Evolutionary conservation across 2,888 invertebrate genomes (phyloP).

Genomic region (Rhyacophila evoluta): DNA sequence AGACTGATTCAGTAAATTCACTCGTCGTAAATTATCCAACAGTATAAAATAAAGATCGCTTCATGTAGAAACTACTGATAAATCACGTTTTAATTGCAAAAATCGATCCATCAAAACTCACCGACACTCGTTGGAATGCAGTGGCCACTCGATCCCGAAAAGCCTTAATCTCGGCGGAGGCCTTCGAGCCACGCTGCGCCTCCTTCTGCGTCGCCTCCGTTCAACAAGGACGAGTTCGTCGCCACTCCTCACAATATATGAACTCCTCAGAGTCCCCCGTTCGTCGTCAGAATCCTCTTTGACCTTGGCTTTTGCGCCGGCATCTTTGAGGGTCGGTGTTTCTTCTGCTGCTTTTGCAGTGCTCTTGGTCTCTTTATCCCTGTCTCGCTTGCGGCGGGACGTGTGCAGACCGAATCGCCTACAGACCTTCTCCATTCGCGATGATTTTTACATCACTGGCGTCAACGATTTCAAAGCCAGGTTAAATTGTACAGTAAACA

Average conservation of each 20-base stretch:
- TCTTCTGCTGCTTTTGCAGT: constrained; percentile 59
- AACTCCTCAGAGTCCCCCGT: constrained; percentile 67
- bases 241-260: constrained; percentile 69
- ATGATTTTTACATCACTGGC: background rate
- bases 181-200: constrained; percentile 67
- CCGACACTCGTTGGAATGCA: constrained; percentile 69
- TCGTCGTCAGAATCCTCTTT: constrained; percentile 65
- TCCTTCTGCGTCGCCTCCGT: constrained; percentile 65
- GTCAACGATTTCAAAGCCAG: background rate
- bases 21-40: too few species aligned
- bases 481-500: too few species aligned
- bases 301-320: background rate
- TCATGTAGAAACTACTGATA: too few species aligned
- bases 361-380: constrained; percentile 53
- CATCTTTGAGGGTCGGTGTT: constrained; percentile 36
- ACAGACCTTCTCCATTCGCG: constrained; percentile 70
- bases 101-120: constrained; percentile 55
- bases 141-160: constrained; percentile 70
- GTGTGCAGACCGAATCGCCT: constrained; percentile 71
- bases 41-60: too few species aligned
- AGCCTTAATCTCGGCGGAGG: constrained; percentile 68
- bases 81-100: too few species aligned
- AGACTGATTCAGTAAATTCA: too few species aligned
- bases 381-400: constrained; percentile 71
- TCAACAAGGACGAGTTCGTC: constrained; percentile 69